phyloP scores from a whole-genome alignment of 2,797 vertebrate genomes.

The Parotocinclus haroldoi region DNA sequence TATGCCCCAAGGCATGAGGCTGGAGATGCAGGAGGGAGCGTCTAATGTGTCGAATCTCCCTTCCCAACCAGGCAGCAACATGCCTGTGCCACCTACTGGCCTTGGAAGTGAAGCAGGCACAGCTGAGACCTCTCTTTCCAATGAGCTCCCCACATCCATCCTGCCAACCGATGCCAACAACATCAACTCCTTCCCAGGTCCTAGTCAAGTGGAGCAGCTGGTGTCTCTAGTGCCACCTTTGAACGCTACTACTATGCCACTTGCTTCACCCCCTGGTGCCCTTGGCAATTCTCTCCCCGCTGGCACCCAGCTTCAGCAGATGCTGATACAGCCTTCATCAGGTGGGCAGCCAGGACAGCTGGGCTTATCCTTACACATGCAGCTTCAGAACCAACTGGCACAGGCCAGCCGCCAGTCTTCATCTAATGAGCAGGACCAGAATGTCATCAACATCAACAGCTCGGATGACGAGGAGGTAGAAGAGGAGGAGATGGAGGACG shows the following conservation, averaged over 20 bases:
- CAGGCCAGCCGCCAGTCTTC: conserved; percentile 56
- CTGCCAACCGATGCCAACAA: conserved; percentile 51
- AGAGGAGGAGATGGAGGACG: conserved; percentile 79
- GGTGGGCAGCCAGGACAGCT: conserved; percentile 47
- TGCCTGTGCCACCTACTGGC: conserved; percentile 27
- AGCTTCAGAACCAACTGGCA: conserved; percentile 50
- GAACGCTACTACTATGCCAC: conserved; percentile 52
- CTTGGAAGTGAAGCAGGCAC: conserved; percentile 53
- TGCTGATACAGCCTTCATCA: conserved; percentile 67
- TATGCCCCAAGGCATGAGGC: conserved; percentile 79
- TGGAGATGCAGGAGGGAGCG: conserved; percentile 59
- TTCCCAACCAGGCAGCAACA: conserved; percentile 28
- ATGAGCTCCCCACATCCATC: conserved; percentile 58
- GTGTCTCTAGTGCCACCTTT: conserved; percentile 70
- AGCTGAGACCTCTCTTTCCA: conserved; percentile 55
- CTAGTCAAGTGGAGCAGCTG: conserved; percentile 62
- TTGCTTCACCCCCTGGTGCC: conserved; percentile 50
- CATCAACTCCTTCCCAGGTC: conserved; percentile 64
- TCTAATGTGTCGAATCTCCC: conserved; percentile 49
- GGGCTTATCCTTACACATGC: conserved; percentile 47
- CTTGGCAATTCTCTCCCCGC: conserved; percentile 51
- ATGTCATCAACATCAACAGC: conserved; percentile 88
- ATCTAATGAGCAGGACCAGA: conserved; percentile 64
- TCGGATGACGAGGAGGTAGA: conserved; percentile 85
- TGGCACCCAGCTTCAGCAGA: conserved; percentile 71